A percentile compares a stretch with the other conserved stretches of the same genome.
phyloP scores from a whole-genome alignment of 2,113 vertebrate species.

The Hydropotes inermis region DNA sequence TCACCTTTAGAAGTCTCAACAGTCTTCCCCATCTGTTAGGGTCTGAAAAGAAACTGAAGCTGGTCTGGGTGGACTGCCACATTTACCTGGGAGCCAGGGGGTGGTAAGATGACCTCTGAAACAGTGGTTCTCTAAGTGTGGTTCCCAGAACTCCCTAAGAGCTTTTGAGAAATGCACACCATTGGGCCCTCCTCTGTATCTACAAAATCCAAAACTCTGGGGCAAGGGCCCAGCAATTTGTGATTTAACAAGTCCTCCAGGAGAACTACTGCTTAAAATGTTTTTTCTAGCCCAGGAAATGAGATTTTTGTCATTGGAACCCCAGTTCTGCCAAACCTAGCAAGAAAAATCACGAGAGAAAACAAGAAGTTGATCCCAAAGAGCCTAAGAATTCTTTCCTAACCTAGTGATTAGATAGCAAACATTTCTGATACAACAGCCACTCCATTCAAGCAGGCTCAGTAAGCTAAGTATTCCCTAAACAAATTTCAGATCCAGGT shows the following conservation, averaged over 20 bases:
- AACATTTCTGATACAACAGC: not conserved
- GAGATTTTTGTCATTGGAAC: not conserved
- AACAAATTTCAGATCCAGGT: not conserved
- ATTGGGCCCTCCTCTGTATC: not conserved
- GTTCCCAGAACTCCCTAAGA: not conserved
- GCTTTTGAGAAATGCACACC: not conserved
- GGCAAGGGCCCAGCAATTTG: not conserved
- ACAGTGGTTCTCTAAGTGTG: not conserved
- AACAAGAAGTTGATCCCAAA: not conserved
- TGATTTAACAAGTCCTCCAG: not conserved
- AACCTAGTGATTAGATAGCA: not conserved
- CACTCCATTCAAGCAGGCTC: not conserved
- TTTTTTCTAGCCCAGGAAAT: not conserved
- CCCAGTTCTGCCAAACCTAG: not conserved
- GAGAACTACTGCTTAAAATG: not conserved
- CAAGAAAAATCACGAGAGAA: not conserved
- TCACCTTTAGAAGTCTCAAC: not conserved
- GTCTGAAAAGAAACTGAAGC: not conserved
- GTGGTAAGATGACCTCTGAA: not conserved
- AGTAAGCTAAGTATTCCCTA: not conserved
- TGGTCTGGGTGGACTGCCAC: not conserved
- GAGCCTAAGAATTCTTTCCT: not conserved
- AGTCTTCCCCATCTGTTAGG: not conserved
- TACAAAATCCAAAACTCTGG: not conserved
- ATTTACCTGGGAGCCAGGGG: not conserved